Percentiles rank a stretch among this genome's conserved stretches.
Conservation (phyloP, 1,140 invertebrate species). For the Leptinotarsa defecta region DNA sequence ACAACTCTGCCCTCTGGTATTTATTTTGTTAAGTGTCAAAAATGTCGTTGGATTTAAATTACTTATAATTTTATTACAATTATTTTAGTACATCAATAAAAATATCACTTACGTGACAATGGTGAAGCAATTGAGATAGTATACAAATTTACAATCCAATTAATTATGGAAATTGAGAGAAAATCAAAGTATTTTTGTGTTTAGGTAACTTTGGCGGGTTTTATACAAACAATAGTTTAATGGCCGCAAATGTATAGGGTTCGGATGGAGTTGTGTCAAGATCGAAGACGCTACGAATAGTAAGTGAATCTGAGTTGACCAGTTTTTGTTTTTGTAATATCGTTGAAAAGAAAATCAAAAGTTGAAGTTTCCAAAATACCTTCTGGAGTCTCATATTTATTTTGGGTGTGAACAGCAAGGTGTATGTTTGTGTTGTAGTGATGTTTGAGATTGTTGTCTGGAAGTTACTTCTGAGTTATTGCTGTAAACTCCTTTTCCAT, state of each 20-base stretch:
- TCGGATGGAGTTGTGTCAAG: conserved; percentile 41
- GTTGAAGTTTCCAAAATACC: background rate
- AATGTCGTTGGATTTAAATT: conserved; percentile 4
- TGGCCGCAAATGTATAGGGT: conserved; percentile 46
- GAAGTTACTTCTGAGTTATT: no score
- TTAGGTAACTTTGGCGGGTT: conserved; percentile 41
- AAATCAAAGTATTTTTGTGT: conserved; percentile 12
- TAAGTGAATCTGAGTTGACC: conserved; percentile 25
- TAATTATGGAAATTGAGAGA: no score
- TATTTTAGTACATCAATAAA: background rate
- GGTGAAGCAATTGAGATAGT: no score
- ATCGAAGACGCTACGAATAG: conserved; percentile 39
- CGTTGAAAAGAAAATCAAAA: background rate
- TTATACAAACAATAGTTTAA: conserved; percentile 48
- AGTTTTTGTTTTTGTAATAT: background rate
- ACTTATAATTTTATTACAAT: background rate
- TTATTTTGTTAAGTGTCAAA: background rate
- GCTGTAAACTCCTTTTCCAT: no score
- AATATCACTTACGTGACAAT: background rate
- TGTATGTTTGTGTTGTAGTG: conserved; percentile 22
- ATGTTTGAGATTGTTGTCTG: background rate
- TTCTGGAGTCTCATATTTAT: background rate
- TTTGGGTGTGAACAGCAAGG: conserved; percentile 2
- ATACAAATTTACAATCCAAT: no score
- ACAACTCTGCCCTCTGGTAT: no score